phyloP scores from a whole-genome alignment of 1,140 invertebrate genomes.

The Grapholita molesta region DNA sequence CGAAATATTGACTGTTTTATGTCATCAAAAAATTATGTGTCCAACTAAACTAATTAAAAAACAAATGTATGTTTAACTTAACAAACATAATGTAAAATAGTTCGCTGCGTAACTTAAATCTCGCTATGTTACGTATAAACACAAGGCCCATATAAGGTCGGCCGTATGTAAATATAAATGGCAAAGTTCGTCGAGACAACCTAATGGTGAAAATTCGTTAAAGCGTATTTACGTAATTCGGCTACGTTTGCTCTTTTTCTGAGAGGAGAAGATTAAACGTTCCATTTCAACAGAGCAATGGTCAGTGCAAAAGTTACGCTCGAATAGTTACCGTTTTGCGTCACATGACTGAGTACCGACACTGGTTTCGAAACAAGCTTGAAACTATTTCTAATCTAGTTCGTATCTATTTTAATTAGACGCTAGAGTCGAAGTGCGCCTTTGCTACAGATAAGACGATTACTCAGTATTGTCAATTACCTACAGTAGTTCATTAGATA shows the following conservation, averaged over 20 bases:
- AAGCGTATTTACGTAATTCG: background rate
- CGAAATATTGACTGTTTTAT: too few species aligned
- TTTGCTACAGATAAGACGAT: constrained; percentile 39
- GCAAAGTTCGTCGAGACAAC: constrained; percentile 23
- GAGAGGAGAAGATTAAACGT: constrained; percentile 11
- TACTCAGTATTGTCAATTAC: constrained; percentile 43
- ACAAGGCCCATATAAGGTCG: constrained; percentile 34
- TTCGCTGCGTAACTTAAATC: background rate
- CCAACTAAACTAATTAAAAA: background rate
- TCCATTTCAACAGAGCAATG: constrained; percentile 21
- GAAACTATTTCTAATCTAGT: constrained; percentile 49
- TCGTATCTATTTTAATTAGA: constrained; percentile 62
- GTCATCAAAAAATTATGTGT: too few species aligned
- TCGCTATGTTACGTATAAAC: constrained; percentile 32
- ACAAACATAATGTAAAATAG: background rate
- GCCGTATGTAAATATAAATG: constrained; percentile 27
- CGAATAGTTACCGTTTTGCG: constrained; percentile 22
- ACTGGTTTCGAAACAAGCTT: constrained; percentile 42
- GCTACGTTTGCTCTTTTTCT: constrained; percentile 24
- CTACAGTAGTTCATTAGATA: constrained; percentile 41
- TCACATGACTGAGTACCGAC: constrained; percentile 19
- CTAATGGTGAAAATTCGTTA: background rate
- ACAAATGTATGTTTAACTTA: background rate
- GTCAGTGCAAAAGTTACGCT: constrained; percentile 30
- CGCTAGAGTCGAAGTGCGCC: constrained; percentile 39